These are phyloP conservation scores for Galerucella pusilla DNA, from an alignment of 2,888 invertebrate genomes.

Conservation along the genomic window DNA sequence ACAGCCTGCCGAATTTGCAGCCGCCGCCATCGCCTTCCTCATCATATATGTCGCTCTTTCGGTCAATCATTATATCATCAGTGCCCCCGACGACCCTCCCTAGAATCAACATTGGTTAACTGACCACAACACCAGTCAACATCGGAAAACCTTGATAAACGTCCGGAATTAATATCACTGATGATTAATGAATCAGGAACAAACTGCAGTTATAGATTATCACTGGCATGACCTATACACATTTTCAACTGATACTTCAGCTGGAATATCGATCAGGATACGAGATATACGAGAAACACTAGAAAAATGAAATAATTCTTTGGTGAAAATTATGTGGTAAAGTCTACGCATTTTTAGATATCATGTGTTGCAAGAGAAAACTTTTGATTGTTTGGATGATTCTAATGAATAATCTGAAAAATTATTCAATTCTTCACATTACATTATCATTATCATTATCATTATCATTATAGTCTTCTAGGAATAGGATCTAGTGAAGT, in stretches of 20 bases:
- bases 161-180: slow-evolving; percentile 61
- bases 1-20: slow-evolving; percentile 52
- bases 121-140: slow-evolving; percentile 49
- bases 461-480: no score
- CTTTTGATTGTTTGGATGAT: no score
- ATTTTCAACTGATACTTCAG: slow-evolving; percentile 30
- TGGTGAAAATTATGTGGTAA: neutral
- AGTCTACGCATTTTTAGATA: no score
- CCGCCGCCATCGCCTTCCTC: slow-evolving; percentile 22
- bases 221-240: slow-evolving; percentile 32
- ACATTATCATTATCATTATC: no score
- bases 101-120: slow-evolving; percentile 54
- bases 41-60: slow-evolving; percentile 53
- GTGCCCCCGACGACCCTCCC: slow-evolving; percentile 36
- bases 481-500: no score
- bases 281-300: neutral
- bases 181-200: slow-evolving; percentile 61
- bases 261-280: neutral
- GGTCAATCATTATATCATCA: slow-evolving; percentile 64
- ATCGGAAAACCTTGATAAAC: slow-evolving; percentile 61
- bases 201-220: slow-evolving; percentile 53
- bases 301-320: neutral
- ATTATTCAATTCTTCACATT: no score
- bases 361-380: no score
- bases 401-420: no score